phyloP scores from a whole-genome alignment of 2,888 invertebrate species.

The Metallyticus violacea region DNA sequence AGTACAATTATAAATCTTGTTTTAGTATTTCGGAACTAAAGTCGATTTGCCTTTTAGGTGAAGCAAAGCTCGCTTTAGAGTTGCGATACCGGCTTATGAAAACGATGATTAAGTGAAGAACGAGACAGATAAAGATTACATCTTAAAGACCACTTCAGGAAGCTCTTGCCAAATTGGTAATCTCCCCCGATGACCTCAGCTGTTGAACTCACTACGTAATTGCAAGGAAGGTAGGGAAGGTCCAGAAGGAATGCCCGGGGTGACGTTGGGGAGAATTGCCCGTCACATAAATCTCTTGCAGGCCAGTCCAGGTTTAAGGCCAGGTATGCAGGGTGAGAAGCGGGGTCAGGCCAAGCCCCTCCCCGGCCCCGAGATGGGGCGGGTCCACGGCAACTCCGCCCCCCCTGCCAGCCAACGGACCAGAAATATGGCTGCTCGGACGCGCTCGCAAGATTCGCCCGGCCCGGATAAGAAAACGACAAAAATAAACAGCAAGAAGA shows the following conservation, averaged over 20 bases:
- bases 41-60: no score
- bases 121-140: background rate
- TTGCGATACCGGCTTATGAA: no score
- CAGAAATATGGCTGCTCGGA: constrained; percentile 31
- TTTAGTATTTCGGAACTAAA: no score
- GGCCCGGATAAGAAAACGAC: background rate
- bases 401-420: constrained; percentile 18
- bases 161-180: background rate
- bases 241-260: background rate
- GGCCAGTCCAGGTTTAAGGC: no score
- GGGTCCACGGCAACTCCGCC: constrained; percentile 28
- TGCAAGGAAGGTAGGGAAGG: no score
- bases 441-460: background rate
- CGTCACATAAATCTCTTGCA: no score
- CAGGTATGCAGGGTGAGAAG: constrained; percentile 10
- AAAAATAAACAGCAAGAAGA: no score
- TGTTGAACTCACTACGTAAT: background rate
- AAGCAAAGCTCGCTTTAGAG: no score
- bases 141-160: background rate
- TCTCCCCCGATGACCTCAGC: background rate
- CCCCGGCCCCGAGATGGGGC: constrained; percentile 22
- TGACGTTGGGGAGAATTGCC: no score
- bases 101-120: background rate
- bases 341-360: constrained; percentile 21
- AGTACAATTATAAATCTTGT: no score